These are phyloP conservation scores for Copsychus sechellarum DNA, from an alignment of 2,113 vertebrate genomes.

Conservation along the genomic window DNA sequence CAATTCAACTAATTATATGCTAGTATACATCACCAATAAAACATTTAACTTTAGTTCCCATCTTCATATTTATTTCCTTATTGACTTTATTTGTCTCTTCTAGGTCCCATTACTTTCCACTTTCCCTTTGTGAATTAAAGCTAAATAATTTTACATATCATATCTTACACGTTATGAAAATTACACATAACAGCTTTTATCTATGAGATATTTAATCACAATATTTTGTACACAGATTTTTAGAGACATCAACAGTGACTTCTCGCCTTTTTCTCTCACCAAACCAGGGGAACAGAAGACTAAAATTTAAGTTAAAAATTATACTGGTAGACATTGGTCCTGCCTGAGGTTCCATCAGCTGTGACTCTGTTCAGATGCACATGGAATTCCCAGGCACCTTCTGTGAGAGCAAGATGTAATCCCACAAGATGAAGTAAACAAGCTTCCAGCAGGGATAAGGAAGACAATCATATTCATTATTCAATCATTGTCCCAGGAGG, in stretches of 20 bases:
- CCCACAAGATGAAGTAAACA: background rate
- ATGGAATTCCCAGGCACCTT: background rate
- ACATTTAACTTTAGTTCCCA: background rate
- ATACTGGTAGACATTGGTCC: background rate
- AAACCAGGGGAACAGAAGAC: background rate
- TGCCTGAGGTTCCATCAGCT: background rate
- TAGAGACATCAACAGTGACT: background rate
- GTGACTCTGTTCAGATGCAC: background rate
- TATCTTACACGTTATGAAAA: background rate
- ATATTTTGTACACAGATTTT: background rate
- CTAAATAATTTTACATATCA: background rate
- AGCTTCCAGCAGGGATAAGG: background rate
- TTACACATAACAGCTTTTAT: background rate
- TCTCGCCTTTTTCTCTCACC: background rate
- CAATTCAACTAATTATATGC: background rate
- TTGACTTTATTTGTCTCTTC: background rate
- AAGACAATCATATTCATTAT: background rate
- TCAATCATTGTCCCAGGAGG: background rate
- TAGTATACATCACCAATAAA: background rate
- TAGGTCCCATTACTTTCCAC: background rate
- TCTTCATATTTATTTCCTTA: background rate
- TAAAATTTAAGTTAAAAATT: background rate
- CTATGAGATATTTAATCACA: background rate
- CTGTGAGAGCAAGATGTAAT: background rate
- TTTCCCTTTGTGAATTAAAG: background rate